Evolutionary conservation across 2,113 vertebrate species (phyloP).

Genomic region (Noctilio leporinus): DNA sequence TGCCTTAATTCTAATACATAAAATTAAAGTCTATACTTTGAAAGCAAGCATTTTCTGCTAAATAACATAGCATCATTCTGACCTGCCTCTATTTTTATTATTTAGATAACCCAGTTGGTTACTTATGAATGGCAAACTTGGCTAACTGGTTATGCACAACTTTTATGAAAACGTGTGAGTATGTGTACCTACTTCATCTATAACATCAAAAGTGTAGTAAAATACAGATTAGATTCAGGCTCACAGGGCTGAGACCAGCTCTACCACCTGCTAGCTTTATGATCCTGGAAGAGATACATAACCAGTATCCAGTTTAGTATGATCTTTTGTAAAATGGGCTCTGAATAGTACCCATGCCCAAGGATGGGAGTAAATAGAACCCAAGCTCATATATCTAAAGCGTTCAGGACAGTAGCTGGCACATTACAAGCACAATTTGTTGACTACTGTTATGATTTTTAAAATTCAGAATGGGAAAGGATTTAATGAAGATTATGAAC

Average conservation of each 20-base stretch:
- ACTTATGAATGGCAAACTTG: not conserved
- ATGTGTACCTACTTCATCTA: not conserved
- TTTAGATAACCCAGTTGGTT: not conserved
- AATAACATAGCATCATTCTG: not conserved
- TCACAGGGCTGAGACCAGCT: not conserved
- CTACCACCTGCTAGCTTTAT: not conserved
- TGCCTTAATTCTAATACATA: not conserved
- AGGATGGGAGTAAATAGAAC: not conserved
- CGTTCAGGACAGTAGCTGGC: not conserved
- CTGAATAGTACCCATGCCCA: not conserved
- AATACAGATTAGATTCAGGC: not conserved
- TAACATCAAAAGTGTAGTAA: not conserved
- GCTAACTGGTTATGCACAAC: not conserved
- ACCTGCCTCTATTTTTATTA: not conserved
- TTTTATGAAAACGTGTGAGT: not conserved
- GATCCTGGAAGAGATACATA: not conserved
- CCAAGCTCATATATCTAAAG: not conserved
- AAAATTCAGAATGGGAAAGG: not conserved
- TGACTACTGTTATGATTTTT: not conserved
- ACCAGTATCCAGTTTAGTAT: not conserved
- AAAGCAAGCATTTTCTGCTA: not conserved
- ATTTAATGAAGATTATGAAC: not conserved
- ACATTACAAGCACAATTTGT: not conserved
- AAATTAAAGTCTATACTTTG: not conserved
- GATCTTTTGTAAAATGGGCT: not conserved